Percentiles rank a stretch among this genome's conserved stretches.
Evolutionary conservation across 2,113 vertebrate genomes (phyloP).

Genomic region (Ceyx margarethae): DNA sequence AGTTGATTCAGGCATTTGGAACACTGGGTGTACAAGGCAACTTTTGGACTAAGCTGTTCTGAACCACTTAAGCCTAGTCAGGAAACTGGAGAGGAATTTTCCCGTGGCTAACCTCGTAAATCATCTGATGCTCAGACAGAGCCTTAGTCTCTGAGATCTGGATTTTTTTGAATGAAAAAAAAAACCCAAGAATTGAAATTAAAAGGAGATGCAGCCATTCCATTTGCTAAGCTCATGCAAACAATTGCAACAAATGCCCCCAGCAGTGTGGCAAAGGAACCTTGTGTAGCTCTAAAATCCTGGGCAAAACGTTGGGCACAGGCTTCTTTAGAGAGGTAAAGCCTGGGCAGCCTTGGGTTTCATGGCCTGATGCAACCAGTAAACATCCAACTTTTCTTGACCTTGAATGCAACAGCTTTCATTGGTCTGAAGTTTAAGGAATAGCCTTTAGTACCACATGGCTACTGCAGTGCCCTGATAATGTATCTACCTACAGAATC

Average conservation of each 20-base stretch:
- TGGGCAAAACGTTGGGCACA: not conserved
- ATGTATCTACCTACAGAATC: not conserved
- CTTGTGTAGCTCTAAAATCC: fast-evolving
- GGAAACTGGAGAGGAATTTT: not conserved
- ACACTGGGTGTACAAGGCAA: not conserved
- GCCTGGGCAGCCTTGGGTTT: not conserved
- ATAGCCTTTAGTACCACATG: not conserved
- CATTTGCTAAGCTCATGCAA: not conserved
- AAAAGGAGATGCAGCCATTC: not conserved
- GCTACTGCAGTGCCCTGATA: not conserved
- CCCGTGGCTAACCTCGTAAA: not conserved
- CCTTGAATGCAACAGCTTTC: not conserved
- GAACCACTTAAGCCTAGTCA: not conserved
- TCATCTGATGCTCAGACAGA: not conserved
- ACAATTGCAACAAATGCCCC: not conserved
- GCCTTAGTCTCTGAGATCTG: not conserved
- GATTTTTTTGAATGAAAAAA: not conserved
- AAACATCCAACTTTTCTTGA: not conserved
- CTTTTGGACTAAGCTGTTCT: not conserved
- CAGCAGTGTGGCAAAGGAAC: not conserved
- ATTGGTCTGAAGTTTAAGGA: not conserved
- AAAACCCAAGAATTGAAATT: fast-evolving
- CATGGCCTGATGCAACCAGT: not conserved
- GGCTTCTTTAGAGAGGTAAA: not conserved
- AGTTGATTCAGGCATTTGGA: not conserved